These are phyloP conservation scores for Danionella cerebrum DNA, from an alignment of 2,113 vertebrate species.

Conservation along the genomic window DNA sequence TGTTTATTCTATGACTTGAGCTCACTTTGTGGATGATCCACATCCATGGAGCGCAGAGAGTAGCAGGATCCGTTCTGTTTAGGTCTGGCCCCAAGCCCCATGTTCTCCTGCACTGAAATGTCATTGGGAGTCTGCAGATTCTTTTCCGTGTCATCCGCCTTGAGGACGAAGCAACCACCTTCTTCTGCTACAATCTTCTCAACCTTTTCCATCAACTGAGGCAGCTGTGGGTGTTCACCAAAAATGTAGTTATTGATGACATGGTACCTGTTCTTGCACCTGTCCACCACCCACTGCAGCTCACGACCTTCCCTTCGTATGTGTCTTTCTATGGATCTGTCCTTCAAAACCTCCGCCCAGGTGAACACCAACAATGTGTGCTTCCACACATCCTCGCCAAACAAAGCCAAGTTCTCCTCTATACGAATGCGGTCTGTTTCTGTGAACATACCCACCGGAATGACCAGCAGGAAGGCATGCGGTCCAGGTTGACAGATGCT, in stretches of 20 bases:
- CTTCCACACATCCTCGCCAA: constrained; percentile 61
- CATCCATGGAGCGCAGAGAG: constrained; percentile 39
- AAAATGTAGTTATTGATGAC: constrained; percentile 66
- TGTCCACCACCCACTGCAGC: constrained; percentile 63
- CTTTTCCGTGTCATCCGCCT: constrained; percentile 28
- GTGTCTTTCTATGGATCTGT: constrained; percentile 63
- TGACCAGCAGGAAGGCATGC: constrained; percentile 64
- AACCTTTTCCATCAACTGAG: constrained; percentile 55
- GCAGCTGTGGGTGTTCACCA: constrained; percentile 60
- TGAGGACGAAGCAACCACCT: constrained; percentile 45
- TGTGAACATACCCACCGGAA: constrained; percentile 69
- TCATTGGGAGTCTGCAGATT: constrained; percentile 39
- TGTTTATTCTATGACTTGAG: neutral
- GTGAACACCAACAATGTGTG: constrained; percentile 67
- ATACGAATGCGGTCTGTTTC: constrained; percentile 59
- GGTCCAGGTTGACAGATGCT: constrained; percentile 63
- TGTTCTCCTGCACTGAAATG: constrained; percentile 26
- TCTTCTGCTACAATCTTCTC: constrained; percentile 65
- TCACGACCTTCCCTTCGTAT: constrained; percentile 64
- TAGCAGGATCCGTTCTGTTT: constrained; percentile 54
- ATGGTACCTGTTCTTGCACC: constrained; percentile 62
- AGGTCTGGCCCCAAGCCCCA: constrained; percentile 56
- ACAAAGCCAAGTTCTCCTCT: constrained; percentile 62
- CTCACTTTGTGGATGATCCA: constrained; percentile 53
- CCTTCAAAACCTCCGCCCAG: constrained; percentile 60